Evolutionary conservation across 2,888 invertebrate genomes (phyloP), one percentile per base, ranked within the genome.

Genomic region (Chrysolina haemoptera): DNA sequence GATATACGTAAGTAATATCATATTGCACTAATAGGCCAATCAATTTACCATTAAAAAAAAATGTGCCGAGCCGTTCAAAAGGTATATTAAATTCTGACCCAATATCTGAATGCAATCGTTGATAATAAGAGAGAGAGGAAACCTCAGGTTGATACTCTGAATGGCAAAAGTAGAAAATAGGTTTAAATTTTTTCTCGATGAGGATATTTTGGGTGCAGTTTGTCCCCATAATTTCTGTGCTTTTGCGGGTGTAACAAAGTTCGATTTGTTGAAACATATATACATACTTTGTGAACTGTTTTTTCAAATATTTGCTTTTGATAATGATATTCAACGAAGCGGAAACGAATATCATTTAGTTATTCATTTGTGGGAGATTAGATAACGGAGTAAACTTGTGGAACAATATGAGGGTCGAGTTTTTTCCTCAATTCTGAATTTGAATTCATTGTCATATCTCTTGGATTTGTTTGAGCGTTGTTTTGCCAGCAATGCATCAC

Each of bases 1-100:
- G 97, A 81, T 97, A 96, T 89, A 95, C 93, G 96, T 96, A 90
- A 92, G 92, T 90, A 27, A 20, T 14, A 10, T 10, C 63, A 35
- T 35, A 35, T 8, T 8, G 3, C 8, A 35, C 35, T 35, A 35
- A 3, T 27, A 27, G 27, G 27, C 27, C 27, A 27, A 27, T 1
- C 27, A 27, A 27, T 27, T 3, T 1, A n/a, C n/a, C n/a, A 27
- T 27, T 27, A 27, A 27, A 27, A 27, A 27, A 27, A 27, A 27
- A n/a, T n/a, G n/a, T n/a, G n/a, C n/a, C n/a, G n/a, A n/a, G n/a
- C n/a, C n/a, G n/a, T n/a, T n/a, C n/a, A n/a, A n/a, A n/a, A n/a
- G n/a, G n/a, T n/a, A n/a, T n/a, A n/a, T n/a, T n/a, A n/a, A n/a
- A 27, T 3, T 27, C 2, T 27, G 5, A 27, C 27, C 1, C 2